Percentiles rank a stretch among this genome's conserved stretches.
phyloP scores from a whole-genome alignment of 1,140 invertebrate genomes.

The Micrasema longulum region DNA sequence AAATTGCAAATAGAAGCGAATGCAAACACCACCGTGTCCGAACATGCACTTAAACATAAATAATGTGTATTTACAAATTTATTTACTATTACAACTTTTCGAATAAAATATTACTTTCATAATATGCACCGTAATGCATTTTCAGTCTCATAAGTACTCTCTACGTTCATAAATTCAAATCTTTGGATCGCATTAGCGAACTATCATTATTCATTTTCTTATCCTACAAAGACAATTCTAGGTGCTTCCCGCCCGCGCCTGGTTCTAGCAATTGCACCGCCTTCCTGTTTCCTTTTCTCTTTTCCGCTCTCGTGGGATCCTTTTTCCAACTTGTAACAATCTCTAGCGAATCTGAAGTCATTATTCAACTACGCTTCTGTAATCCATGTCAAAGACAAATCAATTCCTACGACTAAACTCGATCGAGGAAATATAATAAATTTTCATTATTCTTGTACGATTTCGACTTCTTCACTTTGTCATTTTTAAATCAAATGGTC shows the following conservation, averaged over 20 bases:
- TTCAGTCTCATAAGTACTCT: conserved; percentile 12
- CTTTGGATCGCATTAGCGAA: conserved; percentile 8
- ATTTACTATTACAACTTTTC: no score
- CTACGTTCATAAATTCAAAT: conserved; percentile 11
- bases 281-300: conserved; percentile 1
- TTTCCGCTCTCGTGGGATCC: not conserved
- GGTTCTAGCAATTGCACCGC: conserved; percentile 11
- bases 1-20: no score
- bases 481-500: no score
- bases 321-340: not conserved
- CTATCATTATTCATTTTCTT: conserved; percentile 39
- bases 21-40: no score
- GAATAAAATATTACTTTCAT: no score
- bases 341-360: conserved; percentile 8
- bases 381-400: no score
- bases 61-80: no score
- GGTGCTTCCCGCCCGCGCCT: not conserved
- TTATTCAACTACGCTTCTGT: conserved; percentile 12
- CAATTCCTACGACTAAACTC: no score
- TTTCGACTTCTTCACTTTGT: no score
- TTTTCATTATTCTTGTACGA: no score
- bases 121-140: not conserved
- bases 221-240: conserved; percentile 15
- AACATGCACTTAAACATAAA: no score
- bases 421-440: no score